phyloP scores from a whole-genome alignment of 2,797 vertebrate species.

The Crenichthys baileyi region DNA sequence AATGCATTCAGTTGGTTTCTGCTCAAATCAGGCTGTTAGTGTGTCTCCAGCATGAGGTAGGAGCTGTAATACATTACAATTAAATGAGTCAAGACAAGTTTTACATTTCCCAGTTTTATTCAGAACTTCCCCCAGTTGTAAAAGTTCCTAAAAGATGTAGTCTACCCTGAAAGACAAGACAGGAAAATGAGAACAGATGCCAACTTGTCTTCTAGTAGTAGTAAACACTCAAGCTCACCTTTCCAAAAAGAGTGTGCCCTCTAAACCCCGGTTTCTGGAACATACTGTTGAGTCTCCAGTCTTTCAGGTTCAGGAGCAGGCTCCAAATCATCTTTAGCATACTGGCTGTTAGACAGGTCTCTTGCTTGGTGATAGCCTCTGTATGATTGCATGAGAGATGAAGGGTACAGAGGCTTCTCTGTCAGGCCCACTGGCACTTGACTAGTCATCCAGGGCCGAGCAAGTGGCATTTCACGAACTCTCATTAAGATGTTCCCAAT shows the following conservation, averaged over 20 bases:
- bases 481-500: neutral
- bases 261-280: neutral
- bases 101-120: neutral
- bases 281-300: neutral
- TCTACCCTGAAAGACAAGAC: neutral
- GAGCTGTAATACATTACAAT: neutral
- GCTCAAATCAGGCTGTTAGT: neutral
- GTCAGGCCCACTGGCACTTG: neutral
- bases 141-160: neutral
- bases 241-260: neutral
- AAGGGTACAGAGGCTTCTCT: neutral
- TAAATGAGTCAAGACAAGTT: neutral
- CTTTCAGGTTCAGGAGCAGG: neutral
- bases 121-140: neutral
- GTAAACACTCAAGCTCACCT: neutral
- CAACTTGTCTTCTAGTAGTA: neutral
- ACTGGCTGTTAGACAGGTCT: neutral
- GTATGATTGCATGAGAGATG: neutral
- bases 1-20: too few species aligned
- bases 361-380: neutral
- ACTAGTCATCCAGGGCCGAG: neutral
- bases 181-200: neutral
- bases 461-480: constrained; percentile 1
- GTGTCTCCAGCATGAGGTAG: neutral
- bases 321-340: neutral